Percentiles rank a stretch among this genome's conserved stretches.
Conservation (phyloP, 2,888 invertebrate species). For the Lordiphosa fenestrarum region DNA sequence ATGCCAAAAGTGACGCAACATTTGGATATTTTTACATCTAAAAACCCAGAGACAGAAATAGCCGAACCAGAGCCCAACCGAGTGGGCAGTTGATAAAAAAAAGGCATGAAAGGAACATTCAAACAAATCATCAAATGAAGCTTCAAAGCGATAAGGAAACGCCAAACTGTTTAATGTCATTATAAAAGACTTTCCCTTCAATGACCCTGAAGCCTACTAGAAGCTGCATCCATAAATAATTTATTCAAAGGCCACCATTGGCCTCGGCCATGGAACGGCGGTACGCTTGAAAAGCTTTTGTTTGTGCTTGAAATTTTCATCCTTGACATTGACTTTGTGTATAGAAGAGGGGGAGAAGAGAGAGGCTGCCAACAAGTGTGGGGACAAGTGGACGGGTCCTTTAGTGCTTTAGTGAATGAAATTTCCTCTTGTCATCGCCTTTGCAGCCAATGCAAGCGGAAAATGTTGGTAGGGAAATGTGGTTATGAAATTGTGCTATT, state of each 20-base stretch:
- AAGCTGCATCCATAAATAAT: conserved; percentile 40
- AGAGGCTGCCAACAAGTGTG: conserved; percentile 14
- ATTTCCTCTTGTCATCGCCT: neutral
- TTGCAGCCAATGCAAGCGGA: neutral
- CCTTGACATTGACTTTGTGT: conserved; percentile 65
- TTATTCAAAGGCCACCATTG: conserved; percentile 43
- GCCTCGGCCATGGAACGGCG: conserved; percentile 53
- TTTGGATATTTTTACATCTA: conserved; percentile 52
- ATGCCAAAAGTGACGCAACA: conserved; percentile 59
- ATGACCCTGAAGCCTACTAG: conserved; percentile 19
- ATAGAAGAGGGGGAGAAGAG: conserved; percentile 30
- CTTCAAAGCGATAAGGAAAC: conserved; percentile 3
- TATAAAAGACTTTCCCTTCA: conserved; percentile 1
- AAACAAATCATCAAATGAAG: conserved; percentile 1
- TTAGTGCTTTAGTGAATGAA: neutral
- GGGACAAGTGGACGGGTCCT: conserved; percentile 1
- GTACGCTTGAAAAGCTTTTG: conserved; percentile 27
- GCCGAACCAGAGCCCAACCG: neutral
- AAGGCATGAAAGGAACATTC: neutral
- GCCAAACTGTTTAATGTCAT: conserved; percentile 1
- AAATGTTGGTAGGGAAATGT: neutral
- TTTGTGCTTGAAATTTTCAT: conserved; percentile 53
- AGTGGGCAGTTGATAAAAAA: conserved; percentile 11
- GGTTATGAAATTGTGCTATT: too few relatives aligned
- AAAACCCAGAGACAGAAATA: conserved; percentile 18